A percentile compares a stretch with the other conserved stretches of the same genome.
Conservation (phyloP, 1,140 invertebrate genomes). For the Mylabris phalerata region DNA sequence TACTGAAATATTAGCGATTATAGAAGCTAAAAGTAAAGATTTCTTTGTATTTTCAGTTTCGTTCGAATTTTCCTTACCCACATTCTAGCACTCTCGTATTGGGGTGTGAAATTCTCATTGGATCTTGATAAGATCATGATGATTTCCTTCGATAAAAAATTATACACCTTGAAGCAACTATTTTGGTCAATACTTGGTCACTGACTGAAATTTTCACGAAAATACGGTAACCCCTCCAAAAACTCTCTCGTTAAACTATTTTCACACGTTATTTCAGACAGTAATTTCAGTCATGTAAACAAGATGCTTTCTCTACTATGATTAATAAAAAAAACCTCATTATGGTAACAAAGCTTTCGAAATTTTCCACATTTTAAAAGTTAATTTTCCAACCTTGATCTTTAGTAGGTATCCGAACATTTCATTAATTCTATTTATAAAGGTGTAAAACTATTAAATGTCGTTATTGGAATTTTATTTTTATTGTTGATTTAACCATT, state of each 20-base stretch:
- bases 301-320: slow-evolving; percentile 1
- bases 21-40: no score
- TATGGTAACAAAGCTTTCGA: no score
- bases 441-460: no score
- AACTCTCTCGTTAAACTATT: slow-evolving; percentile 3
- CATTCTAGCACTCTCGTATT: slow-evolving; percentile 29
- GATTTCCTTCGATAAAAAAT: slow-evolving; percentile 7
- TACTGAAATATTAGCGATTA: no score
- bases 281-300: slow-evolving; percentile 4
- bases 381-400: background rate
- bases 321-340: background rate
- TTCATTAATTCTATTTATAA: no score
- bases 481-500: no score
- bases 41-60: background rate
- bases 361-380: no score
- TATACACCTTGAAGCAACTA: no score
- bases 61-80: slow-evolving; percentile 30
- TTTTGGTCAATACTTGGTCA: background rate
- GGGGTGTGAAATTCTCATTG: slow-evolving; percentile 25
- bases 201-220: slow-evolving; percentile 19
- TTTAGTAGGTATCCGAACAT: no score
- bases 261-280: background rate
- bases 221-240: slow-evolving; percentile 14
- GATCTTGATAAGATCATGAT: slow-evolving; percentile 32
- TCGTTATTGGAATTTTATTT: no score